A percentile compares a stretch with the other conserved stretches of the same genome.
These are phyloP conservation scores for Bombus picipes DNA, from an alignment of 1,140 invertebrate species.

Conservation along the genomic window DNA sequence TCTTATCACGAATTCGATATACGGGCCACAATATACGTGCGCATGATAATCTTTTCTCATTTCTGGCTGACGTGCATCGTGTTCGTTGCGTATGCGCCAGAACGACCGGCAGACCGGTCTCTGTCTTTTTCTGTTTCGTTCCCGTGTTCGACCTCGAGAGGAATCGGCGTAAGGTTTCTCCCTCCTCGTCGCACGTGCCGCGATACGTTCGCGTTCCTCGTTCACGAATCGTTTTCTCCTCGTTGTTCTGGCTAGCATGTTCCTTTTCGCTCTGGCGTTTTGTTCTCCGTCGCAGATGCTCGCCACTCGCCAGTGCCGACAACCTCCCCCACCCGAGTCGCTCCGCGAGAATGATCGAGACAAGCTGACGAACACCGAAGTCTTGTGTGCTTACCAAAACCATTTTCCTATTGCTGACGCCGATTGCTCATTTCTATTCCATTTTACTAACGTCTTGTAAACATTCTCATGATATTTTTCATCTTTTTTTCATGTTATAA, in stretches of 20 bases:
- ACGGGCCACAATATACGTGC: neutral
- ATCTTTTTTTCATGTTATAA: neutral
- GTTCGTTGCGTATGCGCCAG: slow-evolving; percentile 9
- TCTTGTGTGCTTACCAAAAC: slow-evolving; percentile 27
- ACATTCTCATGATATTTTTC: neutral
- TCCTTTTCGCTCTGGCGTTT: slow-evolving; percentile 18
- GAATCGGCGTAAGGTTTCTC: slow-evolving; percentile 63
- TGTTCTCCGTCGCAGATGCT: slow-evolving; percentile 65
- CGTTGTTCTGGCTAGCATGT: slow-evolving; percentile 14
- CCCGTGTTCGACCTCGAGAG: slow-evolving; percentile 58
- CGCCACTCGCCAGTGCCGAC: slow-evolving; percentile 66
- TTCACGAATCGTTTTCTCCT: slow-evolving; percentile 33
- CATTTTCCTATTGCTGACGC: slow-evolving; percentile 33
- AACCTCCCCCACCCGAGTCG: slow-evolving; percentile 55
- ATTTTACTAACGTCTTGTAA: neutral
- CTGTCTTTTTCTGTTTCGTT: slow-evolving; percentile 59
- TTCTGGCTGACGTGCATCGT: slow-evolving; percentile 3
- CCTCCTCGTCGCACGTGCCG: slow-evolving; percentile 51
- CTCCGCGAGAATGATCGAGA: slow-evolving; percentile 59
- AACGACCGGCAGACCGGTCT: slow-evolving; percentile 40
- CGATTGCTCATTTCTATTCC: neutral
- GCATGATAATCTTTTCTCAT: slow-evolving; percentile 22
- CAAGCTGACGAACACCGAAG: slow-evolving; percentile 43
- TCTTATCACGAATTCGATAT: slow-evolving; percentile 2
- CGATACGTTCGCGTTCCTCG: slow-evolving; percentile 31